Evolutionary conservation across 2,888 invertebrate genomes (phyloP), one percentile per base, ranked within the genome.

Genomic region (Xylota sylvarum): DNA sequence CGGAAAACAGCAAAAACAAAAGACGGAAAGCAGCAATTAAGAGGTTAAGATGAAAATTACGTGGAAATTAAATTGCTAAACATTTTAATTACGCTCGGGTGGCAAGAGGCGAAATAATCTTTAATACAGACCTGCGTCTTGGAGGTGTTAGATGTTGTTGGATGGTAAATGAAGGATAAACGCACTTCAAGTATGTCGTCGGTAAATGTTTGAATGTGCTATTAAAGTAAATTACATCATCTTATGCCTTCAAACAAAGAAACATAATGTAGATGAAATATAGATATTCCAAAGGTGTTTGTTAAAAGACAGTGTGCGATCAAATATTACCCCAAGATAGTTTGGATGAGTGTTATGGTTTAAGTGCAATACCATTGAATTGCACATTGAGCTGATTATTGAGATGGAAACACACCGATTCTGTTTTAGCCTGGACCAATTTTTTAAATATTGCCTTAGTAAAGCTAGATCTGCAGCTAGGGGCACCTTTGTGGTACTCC

Each of bases 41-140:
- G 48, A 48, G 72, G 56, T 65, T 65, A 37, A 72, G 64, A 64
- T 56, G 69, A 78, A 78, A 60, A 78, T 78, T 64, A 64, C 56
- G 37, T 48, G 56, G 10, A 72, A 79, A 79, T 79, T 72, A 79
- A 79, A 72, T 58, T 79, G 72, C 43, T 72, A 50, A 58, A 48
- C 72, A 64, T 73, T 65, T 72, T 40, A 65, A 79, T 79, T 72
- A 65, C 58, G 35, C n/a, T 52, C 43, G 12, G 10, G n/a, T 23
- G 14, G 9, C 9, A 40, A 14, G 52, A 10, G 17, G 12, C 0
- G 12, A 56, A 48, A 35, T 23, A 35, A 12, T 7, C 3, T 9
- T 50, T 7, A 32, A 4, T 17, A 35, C 0, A 12, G 17, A 17
- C 35, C 5, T 14, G 40, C 14, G 6, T 43, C 5, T 5, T 35